These are phyloP conservation scores for Vulpes ferrilata DNA, from an alignment of 2,113 vertebrate genomes.

Conservation along the genomic window DNA sequence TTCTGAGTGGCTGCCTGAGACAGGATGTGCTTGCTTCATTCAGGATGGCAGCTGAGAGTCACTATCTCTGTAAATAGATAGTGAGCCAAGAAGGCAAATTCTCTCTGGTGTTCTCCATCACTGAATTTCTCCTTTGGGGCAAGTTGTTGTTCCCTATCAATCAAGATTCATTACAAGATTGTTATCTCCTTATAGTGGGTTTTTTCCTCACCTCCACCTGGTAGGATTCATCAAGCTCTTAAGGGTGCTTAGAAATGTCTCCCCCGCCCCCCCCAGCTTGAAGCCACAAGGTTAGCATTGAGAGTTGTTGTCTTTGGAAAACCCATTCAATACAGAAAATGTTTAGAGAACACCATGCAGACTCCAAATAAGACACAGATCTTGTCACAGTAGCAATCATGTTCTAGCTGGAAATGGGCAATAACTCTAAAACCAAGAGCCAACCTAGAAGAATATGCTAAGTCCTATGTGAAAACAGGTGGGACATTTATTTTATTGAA, in stretches of 20 bases:
- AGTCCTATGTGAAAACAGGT: rapidly evolving
- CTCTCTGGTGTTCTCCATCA: background rate
- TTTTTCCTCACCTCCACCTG: background rate
- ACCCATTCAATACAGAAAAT: background rate
- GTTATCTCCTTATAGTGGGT: background rate
- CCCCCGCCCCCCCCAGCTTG: background rate
- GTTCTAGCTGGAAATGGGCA: background rate
- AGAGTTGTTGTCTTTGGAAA: background rate
- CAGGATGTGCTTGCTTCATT: background rate
- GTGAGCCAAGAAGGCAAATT: background rate
- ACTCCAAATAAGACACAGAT: background rate
- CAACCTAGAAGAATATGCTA: background rate
- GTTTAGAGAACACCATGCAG: background rate
- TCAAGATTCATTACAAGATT: background rate
- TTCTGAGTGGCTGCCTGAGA: background rate
- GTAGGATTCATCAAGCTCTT: background rate
- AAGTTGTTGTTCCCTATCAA: too few relatives aligned
- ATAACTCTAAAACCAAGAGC: background rate
- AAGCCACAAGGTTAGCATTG: background rate
- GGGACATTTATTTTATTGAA: background rate
- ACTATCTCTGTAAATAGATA: background rate
- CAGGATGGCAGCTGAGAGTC: background rate
- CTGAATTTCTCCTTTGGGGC: background rate
- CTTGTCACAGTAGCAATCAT: background rate
- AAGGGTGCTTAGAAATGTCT: background rate